Evolutionary conservation across 2,113 vertebrate species (phyloP), one percentile per base, ranked within the genome.

Genomic region (Orientallactaga bullata): DNA sequence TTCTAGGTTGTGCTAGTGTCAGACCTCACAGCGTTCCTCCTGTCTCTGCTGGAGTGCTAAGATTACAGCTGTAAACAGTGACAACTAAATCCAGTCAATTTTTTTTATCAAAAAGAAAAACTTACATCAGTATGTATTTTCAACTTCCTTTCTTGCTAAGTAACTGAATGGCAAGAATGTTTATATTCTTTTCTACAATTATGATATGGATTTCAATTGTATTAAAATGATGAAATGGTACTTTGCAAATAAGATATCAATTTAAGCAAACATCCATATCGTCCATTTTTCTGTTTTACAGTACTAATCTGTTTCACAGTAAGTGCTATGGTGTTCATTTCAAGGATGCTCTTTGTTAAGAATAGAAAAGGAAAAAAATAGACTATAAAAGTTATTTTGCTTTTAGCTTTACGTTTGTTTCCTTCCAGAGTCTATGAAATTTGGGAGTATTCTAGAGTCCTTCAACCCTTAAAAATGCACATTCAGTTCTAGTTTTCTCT

Each of bases 401-500:
- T 78, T 94, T 86, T 32, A 58, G 55, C 32, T 89, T 80, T 24
- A 7, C 21, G 24, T 42, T 88, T 87, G 9, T 90, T 83, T 84
- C 15, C 37, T 88, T 89, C 26, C 30, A 69, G 83, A 81, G 0
- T 58, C 5, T 85, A 2, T 55, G n/a, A 32, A 93, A 91, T 37
- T 83, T 80, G 17, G 15, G 32, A 26, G 5, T 66, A 91, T n/a
- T 78, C 0, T 72, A 58, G 81, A 93, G 77, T 90, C 20, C 17
- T 3, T 0, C 63, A 68, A 42, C 9, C 2, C 21, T 60, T 95
- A 76, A 66, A 51, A 82, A 80, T 93, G 61, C 4, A 94, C 60
- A 83, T 47, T 76, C 55, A 39, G 77, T 91, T 81, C 28, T n/a
- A 68, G 37, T 93, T 92, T 85, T 55, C 24, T 80, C 68, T 82